A percentile compares a stretch with the other conserved stretches of the same genome.
These are phyloP conservation scores for Salvelinus fontinalis DNA, from an alignment of 2,113 vertebrate species.

Conservation along the genomic window DNA sequence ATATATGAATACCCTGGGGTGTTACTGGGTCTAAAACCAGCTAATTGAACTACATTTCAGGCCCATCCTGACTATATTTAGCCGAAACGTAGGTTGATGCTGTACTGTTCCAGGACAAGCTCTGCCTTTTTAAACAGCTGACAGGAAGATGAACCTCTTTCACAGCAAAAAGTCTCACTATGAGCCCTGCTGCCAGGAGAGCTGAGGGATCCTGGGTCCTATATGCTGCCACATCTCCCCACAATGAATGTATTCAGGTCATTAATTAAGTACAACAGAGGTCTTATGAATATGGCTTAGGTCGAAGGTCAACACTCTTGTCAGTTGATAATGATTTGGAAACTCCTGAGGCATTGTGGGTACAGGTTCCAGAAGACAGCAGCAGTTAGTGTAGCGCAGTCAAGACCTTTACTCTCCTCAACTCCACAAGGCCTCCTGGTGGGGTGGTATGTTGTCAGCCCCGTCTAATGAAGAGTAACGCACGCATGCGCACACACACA, in stretches of 20 bases:
- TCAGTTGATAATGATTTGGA: slow-evolving; percentile 36
- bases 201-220: slow-evolving; percentile 10
- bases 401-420: neutral
- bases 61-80: neutral
- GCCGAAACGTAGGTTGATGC: neutral
- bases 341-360: slow-evolving; percentile 25
- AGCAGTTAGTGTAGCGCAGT: neutral
- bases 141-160: slow-evolving; percentile 24
- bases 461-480: neutral
- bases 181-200: neutral
- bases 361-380: neutral
- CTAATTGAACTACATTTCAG: neutral
- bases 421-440: neutral
- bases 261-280: slow-evolving; percentile 44
- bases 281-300: slow-evolving; percentile 44
- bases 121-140: slow-evolving; percentile 7
- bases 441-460: neutral
- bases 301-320: slow-evolving; percentile 35
- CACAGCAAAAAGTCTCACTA: slow-evolving; percentile 6
- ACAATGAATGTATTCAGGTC: slow-evolving; percentile 44
- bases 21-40: neutral
- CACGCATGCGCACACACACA: no score
- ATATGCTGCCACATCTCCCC: slow-evolving; percentile 17
- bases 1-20: neutral
- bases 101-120: neutral